Evolutionary conservation across 2,113 vertebrate genomes (phyloP), one percentile per base, ranked within the genome.

Genomic region (Heterochromis multidens): DNA sequence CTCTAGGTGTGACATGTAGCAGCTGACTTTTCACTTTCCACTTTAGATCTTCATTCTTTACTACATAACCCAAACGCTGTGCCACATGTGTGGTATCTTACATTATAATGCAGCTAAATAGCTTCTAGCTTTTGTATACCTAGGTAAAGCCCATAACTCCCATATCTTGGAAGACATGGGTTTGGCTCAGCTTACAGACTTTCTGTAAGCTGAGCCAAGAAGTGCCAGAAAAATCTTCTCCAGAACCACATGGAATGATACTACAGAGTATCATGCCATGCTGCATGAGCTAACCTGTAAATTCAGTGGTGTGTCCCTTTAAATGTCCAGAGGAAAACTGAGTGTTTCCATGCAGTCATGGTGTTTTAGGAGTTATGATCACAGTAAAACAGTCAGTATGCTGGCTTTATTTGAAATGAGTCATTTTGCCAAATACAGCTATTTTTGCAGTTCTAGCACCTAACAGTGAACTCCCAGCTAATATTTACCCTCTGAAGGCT

Each of bases 171-270:
- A 11, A 43, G 10, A 43, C 35, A 46, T 5, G 0, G 17, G 65
- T 3, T 12, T 0, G 40, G 65, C 65, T 70, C 17, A 2, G 43
- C 2, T 9, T 27, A 70, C 37, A 0, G 23, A 25, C 43, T 43
- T 37, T 16, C 63, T 27, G 37, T 27, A 70, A 70, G 37, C 63
- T 1, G 7, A 23, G 63, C 63, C 35, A 67, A 43, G 37, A 67
- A 67, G 43, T 29, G 40, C 3, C 67, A 21, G 67, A 21, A 72
- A 72, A 72, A 52, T 10, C 14, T 72, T 5, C 67, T n/a, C 43
- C 67, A 52, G 46, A 74, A 74, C 67, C 43, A 72, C 43, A 29
- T 46, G 8, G 67, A 72, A 29, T 0, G 43, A 72, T 29, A 72
- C 9, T 3, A 52, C 67, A 29, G 10, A 19, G 67, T 52, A 4